Evolutionary conservation across 1,140 invertebrate species (phyloP), one percentile per base, ranked within the genome.

Genomic region (Bombus huntii): DNA sequence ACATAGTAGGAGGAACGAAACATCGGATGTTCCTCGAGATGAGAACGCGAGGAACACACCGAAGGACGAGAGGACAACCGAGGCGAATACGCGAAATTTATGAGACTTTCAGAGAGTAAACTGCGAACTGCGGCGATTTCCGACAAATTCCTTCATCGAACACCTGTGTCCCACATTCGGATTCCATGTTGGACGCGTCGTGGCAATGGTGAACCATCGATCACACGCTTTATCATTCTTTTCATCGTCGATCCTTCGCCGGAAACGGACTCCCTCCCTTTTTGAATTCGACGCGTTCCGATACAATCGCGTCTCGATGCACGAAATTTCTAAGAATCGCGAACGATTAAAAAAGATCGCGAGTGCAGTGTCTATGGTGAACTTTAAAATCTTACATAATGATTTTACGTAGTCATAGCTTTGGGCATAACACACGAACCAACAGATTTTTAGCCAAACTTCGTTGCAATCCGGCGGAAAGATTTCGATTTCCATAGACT

Each of bases 81-180:
- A 39, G 65, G 85, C 57, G 77, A 62, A 75, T 44, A 65, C 53
- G 34, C 34, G 53, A 72, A 74, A 75, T 72, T 81, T 59, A 59
- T 37, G 79, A 72, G 79, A 59, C 37, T 72, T 25, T 59, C 66
- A 31, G 47, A 62, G 37, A 72, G 79, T 72, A 31, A 72, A 72
- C 28, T 39, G 47, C 37, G 79, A 68, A 12, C 37, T 15, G 47
- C 39, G 47, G 59, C 28, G 37, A 72, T 47, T 81, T 37, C 12
- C 76, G 65, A 84, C 72, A 70, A 57, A 59, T 65, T 76, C 31
- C 34, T 66, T 18, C 71, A 22, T 65, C 59, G 59, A 57, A 39
- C 53, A 62, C 44, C 68, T 39, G 74, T 44, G 34, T 8, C 47
- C 39, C 2, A 44, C n/a, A 68, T 68, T 65, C n/a, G 10, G 71